Conservation (phyloP, 2,797 vertebrate species). For the Aplochiton taeniatus region DNA sequence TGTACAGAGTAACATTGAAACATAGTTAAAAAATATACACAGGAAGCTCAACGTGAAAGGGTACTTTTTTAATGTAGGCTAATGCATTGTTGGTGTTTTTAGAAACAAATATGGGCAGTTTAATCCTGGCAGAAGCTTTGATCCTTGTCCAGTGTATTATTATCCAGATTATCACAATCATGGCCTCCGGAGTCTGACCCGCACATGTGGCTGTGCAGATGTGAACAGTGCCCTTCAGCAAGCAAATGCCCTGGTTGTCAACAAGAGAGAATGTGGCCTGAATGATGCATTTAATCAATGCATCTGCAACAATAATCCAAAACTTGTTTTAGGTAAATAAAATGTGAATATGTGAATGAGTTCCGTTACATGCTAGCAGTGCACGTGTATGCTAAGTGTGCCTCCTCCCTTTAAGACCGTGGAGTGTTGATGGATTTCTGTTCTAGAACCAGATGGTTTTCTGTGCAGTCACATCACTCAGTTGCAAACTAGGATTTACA, state of each 20-base stretch:
- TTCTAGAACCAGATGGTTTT: not conserved
- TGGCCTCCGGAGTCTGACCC: slow-evolving; percentile 8
- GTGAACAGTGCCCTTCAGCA: slow-evolving; percentile 55
- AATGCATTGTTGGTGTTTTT: slow-evolving; percentile 35
- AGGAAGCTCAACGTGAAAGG: not conserved
- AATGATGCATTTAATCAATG: not conserved
- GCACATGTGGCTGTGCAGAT: slow-evolving; percentile 53
- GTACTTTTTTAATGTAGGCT: slow-evolving; percentile 28
- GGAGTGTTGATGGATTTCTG: not conserved
- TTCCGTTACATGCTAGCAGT: too few relatives aligned
- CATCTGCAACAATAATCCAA: not conserved
- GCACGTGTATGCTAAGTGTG: too few relatives aligned
- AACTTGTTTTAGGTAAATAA: not conserved
- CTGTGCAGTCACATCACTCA: not conserved
- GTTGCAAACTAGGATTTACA: slow-evolving; percentile 21
- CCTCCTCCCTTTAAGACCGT: not conserved
- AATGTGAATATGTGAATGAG: too few relatives aligned
- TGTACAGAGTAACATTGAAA: too few relatives aligned
- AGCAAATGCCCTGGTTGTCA: slow-evolving; percentile 53
- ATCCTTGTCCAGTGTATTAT: slow-evolving; percentile 46
- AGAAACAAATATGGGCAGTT: slow-evolving; percentile 46
- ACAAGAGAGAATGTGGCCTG: not conserved
- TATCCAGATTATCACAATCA: slow-evolving; percentile 57
- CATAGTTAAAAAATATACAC: not conserved
- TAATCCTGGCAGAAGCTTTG: slow-evolving; percentile 55